Evolutionary conservation across 2,113 vertebrate species (phyloP).

Genomic region (Herpailurus yagouaroundi): DNA sequence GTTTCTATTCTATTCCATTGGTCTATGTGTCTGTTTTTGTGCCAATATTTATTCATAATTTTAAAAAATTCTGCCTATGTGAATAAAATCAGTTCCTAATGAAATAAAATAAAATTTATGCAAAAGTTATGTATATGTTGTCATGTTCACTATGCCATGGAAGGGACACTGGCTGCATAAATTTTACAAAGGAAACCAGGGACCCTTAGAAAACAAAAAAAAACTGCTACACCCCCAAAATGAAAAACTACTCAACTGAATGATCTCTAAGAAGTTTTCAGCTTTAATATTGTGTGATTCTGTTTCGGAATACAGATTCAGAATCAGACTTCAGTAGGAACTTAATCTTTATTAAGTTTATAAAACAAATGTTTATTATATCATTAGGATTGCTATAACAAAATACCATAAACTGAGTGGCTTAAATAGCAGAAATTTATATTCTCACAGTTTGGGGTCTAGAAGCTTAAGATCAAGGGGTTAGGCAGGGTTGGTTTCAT

Average conservation of each 20-base stretch:
- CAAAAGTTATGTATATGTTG: neutral
- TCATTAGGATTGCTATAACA: neutral
- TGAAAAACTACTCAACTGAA: neutral
- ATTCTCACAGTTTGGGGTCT: neutral
- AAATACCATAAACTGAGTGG: neutral
- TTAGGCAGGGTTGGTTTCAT: neutral
- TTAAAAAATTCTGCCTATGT: neutral
- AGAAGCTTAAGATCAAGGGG: neutral
- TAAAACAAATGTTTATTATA: neutral
- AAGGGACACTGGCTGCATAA: neutral
- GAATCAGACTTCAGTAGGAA: neutral
- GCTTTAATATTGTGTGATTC: neutral
- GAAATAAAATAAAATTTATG: neutral
- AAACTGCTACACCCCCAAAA: neutral
- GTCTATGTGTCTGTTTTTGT: too few species aligned
- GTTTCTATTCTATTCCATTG: too few species aligned
- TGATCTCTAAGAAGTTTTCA: neutral
- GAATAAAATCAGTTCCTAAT: neutral
- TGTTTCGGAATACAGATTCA: slow-evolving; percentile 17
- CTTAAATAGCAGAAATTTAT: neutral
- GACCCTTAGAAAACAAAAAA: neutral
- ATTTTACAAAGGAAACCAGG: neutral
- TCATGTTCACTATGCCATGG: neutral
- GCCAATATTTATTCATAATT: neutral
- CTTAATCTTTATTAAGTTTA: neutral